Conservation (phyloP, 2,888 invertebrate species). For the Drymonia ruficornis region DNA sequence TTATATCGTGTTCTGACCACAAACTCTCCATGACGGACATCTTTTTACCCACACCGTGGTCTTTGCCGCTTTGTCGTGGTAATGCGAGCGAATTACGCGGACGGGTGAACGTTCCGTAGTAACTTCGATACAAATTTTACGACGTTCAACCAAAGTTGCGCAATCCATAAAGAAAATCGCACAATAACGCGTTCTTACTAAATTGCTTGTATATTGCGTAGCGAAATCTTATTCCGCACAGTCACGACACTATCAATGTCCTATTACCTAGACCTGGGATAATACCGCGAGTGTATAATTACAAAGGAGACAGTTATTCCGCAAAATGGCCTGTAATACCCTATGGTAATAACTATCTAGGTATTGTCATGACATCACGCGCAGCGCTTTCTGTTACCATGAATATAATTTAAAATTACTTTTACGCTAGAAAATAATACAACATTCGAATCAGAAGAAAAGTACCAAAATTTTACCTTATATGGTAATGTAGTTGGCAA, state of each 20-base stretch:
- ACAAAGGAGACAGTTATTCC: constrained; percentile 54
- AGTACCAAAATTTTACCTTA: background rate
- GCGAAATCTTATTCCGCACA: constrained; percentile 57
- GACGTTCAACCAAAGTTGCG: constrained; percentile 59
- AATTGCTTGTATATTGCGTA: constrained; percentile 52
- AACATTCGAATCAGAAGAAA: constrained; percentile 23
- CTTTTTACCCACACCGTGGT: constrained; percentile 53
- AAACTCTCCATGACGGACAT: constrained; percentile 66
- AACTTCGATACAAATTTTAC: constrained; percentile 61
- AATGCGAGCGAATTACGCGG: constrained; percentile 65
- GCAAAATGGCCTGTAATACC: constrained; percentile 50
- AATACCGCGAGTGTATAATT: constrained; percentile 56
- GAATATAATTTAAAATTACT: no score
- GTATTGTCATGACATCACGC: constrained; percentile 43
- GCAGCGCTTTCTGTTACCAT: constrained; percentile 52
- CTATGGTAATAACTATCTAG: constrained; percentile 34
- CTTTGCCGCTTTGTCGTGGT: constrained; percentile 22
- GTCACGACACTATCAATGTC: constrained; percentile 63
- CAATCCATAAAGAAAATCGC: constrained; percentile 55
- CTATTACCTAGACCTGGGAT: constrained; percentile 58
- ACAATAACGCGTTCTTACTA: constrained; percentile 47
- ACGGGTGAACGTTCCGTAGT: constrained; percentile 61
- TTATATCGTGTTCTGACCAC: constrained; percentile 59
- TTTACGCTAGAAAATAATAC: background rate
- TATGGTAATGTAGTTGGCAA: background rate